Base-by-base conservation (phyloP, 2,797 vertebrate genomes). In the Salarias fasciatus region DNA sequence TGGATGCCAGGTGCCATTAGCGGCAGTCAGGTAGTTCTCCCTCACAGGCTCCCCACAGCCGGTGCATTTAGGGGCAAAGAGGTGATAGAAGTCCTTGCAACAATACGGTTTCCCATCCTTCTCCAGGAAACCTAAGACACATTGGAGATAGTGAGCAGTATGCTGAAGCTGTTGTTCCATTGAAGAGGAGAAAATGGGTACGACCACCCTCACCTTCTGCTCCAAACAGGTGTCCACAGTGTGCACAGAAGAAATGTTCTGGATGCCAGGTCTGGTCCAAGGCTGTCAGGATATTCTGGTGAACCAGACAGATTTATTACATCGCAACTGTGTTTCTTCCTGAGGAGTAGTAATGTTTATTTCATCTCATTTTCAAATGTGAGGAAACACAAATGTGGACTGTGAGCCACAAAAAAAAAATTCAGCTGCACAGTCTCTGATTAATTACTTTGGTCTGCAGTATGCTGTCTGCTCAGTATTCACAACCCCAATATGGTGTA, bases 251-350 rank as follows among this genome's bases (percentile, higher is more conserved):
- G 89, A 98, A 97, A 80, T 98, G 96, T 60, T 97, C 95, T 0
- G 96, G 96, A 65, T 98, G 96, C 97, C 97, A 98, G 14, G 92
- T 95, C 77, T 92, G 89, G 83, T 96, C 90, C 92, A 97, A 86
- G 1, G 97, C 96, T 0, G 94, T 95, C 83, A 98, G 79, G 77
- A 98, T 94, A 82, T 93, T 96, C 96, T 98, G 90, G 44, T 64
- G 36, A 75, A 75, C 3, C 50, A 62, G 42, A 12, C 79, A 79
- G 11, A 71, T 46, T 53, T 30, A 75, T 73, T 45, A 72, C 46
- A 45, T 53, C 41, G 51, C 55, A 33, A 18, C 29, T n/a, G n/a
- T n/a, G n/a, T n/a, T n/a, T 55, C 56, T 59, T 80, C 56, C 36
- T 66, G 18, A 24, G 24, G 46, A 63, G 80, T 57, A 62, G 11